Evolutionary conservation across 2,888 invertebrate genomes (phyloP), one percentile per base, ranked within the genome.

Genomic region (Seira sanloemensis): DNA sequence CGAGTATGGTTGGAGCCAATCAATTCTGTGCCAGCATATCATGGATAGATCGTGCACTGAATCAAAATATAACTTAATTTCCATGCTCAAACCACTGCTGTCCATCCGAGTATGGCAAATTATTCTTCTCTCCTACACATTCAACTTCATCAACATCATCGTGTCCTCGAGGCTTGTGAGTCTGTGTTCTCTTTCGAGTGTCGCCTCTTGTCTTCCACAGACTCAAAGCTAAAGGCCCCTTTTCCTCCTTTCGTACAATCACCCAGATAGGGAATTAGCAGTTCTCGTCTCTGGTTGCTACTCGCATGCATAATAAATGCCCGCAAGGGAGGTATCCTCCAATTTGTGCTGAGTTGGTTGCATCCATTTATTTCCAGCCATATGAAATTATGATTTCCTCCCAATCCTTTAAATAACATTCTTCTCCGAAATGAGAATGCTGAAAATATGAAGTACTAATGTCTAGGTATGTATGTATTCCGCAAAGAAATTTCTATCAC

Each of bases 281-380:
- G 81, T 82, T 72, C 67, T 73, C 77, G 72, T 83, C 77, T 68
- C 82, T 76, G 73, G 82, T 83, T 77, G 72, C 82, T 83, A 83
- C 82, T 77, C 82, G 82, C 68, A 83, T 77, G 77, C 77, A 77
- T 83, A 83, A 83, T 83, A 83, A 83, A 83, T 83, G 82, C 82
- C 82, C 82, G 82, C 77, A 19, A 83, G 82, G 82, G 82, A 73
- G 58, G 67, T 77, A 71, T 73, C 18, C 77, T 76, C 76, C 82
- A 82, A 82, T 82, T 82, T 83, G 77, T 83, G 82, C 77, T 82
- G 81, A 82, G 81, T 76, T 82, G 76, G 50, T 18, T 76, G 81
- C 76, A 76, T 82, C 54, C 62, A 76, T 82, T 82, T 82, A 37
- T 4, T 37, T 37, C 37, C 37, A 37, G 69, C 80, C 50, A 79